A percentile compares a stretch with the other conserved stretches of the same genome.
phyloP scores from a whole-genome alignment of 2,113 vertebrate species.

The Tragelaphus strepsiceros region DNA sequence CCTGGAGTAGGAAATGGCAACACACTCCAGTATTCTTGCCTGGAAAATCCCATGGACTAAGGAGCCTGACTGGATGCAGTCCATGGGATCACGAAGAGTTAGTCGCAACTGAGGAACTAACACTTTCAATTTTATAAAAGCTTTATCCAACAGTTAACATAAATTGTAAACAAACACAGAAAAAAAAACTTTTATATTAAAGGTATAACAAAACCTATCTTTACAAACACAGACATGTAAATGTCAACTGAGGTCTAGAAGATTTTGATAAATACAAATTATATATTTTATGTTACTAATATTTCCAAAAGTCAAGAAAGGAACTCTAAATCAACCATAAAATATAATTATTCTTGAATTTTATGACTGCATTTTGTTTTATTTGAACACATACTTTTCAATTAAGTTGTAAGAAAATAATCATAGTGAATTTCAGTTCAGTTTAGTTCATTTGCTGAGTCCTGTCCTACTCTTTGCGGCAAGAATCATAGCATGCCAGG shows the following conservation, averaged over 20 bases:
- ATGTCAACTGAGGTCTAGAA: fast-evolving
- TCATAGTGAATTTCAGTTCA: slow-evolving; percentile 24
- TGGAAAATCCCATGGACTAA: neutral
- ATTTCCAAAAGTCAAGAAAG: neutral
- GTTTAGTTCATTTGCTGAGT: neutral
- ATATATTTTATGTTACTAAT: neutral
- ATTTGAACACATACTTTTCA: slow-evolving; percentile 63
- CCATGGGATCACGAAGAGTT: neutral
- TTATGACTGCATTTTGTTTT: slow-evolving; percentile 6
- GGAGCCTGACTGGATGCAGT: neutral
- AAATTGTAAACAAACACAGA: neutral
- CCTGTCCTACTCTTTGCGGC: fast-evolving
- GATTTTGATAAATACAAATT: neutral
- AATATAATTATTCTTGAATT: neutral
- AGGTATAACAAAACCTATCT: neutral
- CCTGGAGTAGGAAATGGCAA: neutral
- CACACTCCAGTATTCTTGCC: neutral
- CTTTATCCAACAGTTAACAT: neutral
- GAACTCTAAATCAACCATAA: neutral
- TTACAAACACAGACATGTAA: neutral
- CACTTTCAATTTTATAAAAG: neutral
- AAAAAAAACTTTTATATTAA: neutral
- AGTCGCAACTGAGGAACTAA: neutral
- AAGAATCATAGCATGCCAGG: fast-evolving
- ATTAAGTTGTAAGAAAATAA: slow-evolving; percentile 56